Percentiles rank a stretch among this genome's conserved stretches.
These are phyloP conservation scores for Protobothrops flavoviridis DNA, from an alignment of 2,113 vertebrate genomes.

Conservation along the genomic window DNA sequence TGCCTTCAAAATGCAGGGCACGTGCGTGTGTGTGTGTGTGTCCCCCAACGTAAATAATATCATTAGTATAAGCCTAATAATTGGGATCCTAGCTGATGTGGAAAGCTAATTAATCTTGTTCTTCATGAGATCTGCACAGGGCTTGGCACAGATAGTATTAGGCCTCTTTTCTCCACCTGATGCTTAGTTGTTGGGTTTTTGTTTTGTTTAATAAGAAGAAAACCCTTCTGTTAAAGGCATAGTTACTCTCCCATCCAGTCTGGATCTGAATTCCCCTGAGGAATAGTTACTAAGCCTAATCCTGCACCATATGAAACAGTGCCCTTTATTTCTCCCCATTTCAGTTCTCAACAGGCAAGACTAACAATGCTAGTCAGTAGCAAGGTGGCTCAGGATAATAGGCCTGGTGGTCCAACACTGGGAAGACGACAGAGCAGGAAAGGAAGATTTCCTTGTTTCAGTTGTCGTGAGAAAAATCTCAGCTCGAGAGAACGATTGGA, in stretches of 20 bases:
- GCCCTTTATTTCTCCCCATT: not conserved
- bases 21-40: not conserved
- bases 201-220: not conserved
- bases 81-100: not conserved
- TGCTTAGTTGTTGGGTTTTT: not conserved
- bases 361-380: not conserved
- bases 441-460: not conserved
- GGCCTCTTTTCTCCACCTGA: not conserved
- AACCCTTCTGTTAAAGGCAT: not conserved
- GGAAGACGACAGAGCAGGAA: not conserved
- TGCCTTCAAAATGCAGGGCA: not conserved
- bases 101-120: not conserved
- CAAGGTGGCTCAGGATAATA: not conserved
- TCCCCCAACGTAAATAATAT: not conserved
- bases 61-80: not conserved
- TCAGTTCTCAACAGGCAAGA: not conserved
- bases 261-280: not conserved
- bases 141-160: not conserved
- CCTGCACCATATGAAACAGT: not conserved
- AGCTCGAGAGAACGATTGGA: not conserved
- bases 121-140: not conserved
- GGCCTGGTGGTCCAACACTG: not conserved
- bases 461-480: not conserved
- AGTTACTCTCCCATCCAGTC: not conserved
- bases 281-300: not conserved